phyloP scores from a whole-genome alignment of 2,113 vertebrate species.

The Alligator sinensis region DNA sequence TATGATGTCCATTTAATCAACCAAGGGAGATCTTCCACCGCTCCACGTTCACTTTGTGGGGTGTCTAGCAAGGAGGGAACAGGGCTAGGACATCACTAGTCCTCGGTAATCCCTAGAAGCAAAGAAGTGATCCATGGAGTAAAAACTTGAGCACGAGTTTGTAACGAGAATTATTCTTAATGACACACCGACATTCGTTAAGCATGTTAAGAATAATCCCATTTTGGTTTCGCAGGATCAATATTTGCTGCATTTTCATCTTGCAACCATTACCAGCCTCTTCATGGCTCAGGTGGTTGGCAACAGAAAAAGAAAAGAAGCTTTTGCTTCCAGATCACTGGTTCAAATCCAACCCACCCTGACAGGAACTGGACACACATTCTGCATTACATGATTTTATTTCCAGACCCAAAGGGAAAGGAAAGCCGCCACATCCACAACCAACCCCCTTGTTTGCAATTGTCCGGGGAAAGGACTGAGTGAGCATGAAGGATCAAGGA shows the following conservation, averaged over 20 bases:
- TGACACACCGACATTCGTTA: neutral
- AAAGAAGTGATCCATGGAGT: neutral
- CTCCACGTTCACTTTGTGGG: neutral
- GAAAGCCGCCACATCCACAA: neutral
- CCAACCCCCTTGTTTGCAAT: neutral
- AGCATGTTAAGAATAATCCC: rapidly evolving
- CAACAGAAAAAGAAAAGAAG: neutral
- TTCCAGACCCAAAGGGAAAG: neutral
- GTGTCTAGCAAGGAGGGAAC: neutral
- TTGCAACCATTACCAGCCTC: neutral
- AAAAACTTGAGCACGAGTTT: neutral
- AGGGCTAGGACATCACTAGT: neutral
- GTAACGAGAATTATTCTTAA: neutral
- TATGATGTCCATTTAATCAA: neutral
- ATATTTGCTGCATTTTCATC: neutral
- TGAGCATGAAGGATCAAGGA: neutral
- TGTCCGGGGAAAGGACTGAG: rapidly evolving
- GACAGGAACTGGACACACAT: rapidly evolving
- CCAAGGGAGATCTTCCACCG: neutral
- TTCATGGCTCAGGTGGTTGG: neutral
- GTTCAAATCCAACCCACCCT: neutral
- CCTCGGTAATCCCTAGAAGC: neutral
- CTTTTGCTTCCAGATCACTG: neutral
- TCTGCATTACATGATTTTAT: neutral
- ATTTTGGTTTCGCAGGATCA: rapidly evolving